Percentiles rank a stretch among this genome's conserved stretches.
phyloP scores from a whole-genome alignment of 2,888 invertebrate species.

The Papilio elwesi region DNA sequence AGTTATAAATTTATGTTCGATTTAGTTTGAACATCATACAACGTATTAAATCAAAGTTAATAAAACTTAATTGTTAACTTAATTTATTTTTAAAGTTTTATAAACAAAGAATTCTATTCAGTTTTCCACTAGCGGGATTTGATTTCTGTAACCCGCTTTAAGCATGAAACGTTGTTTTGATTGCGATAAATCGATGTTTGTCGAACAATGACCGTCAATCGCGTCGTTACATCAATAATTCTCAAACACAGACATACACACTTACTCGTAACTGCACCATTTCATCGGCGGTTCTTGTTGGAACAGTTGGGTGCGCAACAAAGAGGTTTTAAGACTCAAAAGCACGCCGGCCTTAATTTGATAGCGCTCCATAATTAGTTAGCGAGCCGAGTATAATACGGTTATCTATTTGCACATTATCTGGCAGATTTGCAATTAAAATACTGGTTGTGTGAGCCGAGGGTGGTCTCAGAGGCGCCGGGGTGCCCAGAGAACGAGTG shows the following conservation, averaged over 20 bases:
- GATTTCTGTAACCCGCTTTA: no score
- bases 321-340: slow-evolving; percentile 44
- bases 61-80: no score
- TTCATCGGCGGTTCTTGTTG: background rate
- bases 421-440: slow-evolving; percentile 85
- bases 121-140: no score
- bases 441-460: slow-evolving; percentile 72
- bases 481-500: slow-evolving; percentile 50
- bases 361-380: slow-evolving; percentile 78
- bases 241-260: background rate
- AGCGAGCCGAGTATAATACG: slow-evolving; percentile 79
- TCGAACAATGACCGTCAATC: no score
- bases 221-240: background rate
- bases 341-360: slow-evolving; percentile 60
- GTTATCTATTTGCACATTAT: slow-evolving; percentile 84
- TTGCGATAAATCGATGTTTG: no score
- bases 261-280: background rate
- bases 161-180: no score
- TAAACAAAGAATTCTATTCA: no score
- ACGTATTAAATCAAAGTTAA: no score
- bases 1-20: slow-evolving; percentile 25
- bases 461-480: slow-evolving; percentile 43
- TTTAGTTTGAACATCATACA: background rate
- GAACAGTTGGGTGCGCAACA: slow-evolving; percentile 4
- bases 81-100: no score